A percentile compares a stretch with the other conserved stretches of the same genome.
Conservation (phyloP, 2,888 invertebrate genomes). For the Biston stratarius region DNA sequence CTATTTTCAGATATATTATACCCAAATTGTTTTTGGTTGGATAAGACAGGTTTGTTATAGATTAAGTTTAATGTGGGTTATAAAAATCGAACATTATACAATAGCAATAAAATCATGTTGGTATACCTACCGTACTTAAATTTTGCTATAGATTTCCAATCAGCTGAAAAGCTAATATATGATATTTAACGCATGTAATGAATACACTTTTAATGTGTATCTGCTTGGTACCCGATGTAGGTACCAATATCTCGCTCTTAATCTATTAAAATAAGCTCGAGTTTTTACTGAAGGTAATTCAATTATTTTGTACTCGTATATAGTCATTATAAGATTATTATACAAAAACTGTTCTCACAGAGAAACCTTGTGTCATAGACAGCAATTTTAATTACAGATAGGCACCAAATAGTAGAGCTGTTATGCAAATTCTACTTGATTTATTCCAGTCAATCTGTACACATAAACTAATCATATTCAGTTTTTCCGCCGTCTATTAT, state of each 20-base stretch:
- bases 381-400: constrained; percentile 47
- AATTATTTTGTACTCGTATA: not conserved
- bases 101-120: constrained; percentile 16
- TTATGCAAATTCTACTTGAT: constrained; percentile 55
- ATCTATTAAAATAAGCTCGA: constrained; percentile 5
- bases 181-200: too few species aligned
- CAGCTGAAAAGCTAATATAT: not conserved
- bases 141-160: not conserved
- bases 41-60: constrained; percentile 24
- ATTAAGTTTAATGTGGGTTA: constrained; percentile 28
- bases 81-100: constrained; percentile 21
- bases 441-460: constrained; percentile 50
- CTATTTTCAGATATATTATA: constrained; percentile 38
- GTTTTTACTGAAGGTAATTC: constrained; percentile 3
- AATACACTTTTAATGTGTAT: too few species aligned
- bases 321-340: constrained; percentile 6
- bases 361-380: constrained; percentile 32
- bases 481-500: constrained; percentile 52
- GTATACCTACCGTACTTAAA: not conserved
- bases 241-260: too few species aligned
- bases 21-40: constrained; percentile 13
- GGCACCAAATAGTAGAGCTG: constrained; percentile 48
- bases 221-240: too few species aligned
- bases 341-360: constrained; percentile 10
- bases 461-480: constrained; percentile 46